Evolutionary conservation across 2,888 invertebrate species (phyloP), one percentile per base, ranked within the genome.

Genomic region (Pollenia griseotomentosa): DNA sequence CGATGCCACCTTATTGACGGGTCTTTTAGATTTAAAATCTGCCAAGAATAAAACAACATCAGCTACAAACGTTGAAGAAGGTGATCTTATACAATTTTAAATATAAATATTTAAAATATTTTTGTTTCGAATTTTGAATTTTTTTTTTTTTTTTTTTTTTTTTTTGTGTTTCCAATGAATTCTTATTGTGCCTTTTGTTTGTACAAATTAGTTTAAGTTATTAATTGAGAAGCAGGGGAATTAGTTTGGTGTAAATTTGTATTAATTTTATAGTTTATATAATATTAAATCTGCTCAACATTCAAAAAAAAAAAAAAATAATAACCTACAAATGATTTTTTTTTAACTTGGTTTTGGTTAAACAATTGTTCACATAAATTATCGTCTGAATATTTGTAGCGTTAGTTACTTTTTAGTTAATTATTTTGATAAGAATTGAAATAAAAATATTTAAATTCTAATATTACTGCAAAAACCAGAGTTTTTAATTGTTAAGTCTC

Each of bases 51-150:
- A 83, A 14, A 84, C 71, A 57, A 42, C 68, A 40, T 23, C 78
- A 23, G 48, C 65, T 12, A 46, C 74, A 68, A 87, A 96, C 85
- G 95, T 96, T 90, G 94, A 95, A 88, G 95, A 96, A 93, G 97
- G 97, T 97, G 93, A 93, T 92, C 93, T 93, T 89, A 93, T 93
- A 91, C 90, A 92, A 91, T 93, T 93, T 90, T 93, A 92, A 90
- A 85, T 74, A 75, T 77, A 9, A 8, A 66, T 75, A 14, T 80
- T 74, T 33, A 33, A 33, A 33, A 33, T 0, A 6, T 33, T 1
- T 85, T 79, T 88, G 73, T 88, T 61, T 46, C 48, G 23, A 61
- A 63, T 55, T 57, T 80, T 40, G 73, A 81, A 87, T 75, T 83
- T 88, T 83, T n/a, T n/a, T 81, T 80, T 85, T 59, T 65, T 48